Percentiles rank a stretch among this genome's conserved stretches.
Evolutionary conservation across 2,113 vertebrate genomes (phyloP).

Genomic region (Ameiurus melas): DNA sequence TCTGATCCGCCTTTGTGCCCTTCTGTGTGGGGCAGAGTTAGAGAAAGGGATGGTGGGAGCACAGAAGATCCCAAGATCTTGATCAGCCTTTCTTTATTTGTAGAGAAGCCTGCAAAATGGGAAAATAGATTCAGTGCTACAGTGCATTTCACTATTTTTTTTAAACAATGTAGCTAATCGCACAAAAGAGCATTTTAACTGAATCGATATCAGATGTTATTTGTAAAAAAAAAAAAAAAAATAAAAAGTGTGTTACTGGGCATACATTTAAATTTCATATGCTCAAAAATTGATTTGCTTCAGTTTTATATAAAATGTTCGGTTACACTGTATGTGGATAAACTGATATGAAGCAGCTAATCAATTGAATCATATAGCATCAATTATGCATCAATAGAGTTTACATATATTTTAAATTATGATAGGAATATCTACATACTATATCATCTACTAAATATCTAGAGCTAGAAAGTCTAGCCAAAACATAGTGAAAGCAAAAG

Average conservation of each 20-base stretch:
- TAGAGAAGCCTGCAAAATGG: background rate
- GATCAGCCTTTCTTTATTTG: background rate
- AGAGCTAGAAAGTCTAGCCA: background rate
- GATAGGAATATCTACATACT: background rate
- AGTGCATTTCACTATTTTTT: background rate
- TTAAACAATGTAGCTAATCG: background rate
- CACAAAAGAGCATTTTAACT: background rate
- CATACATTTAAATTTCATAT: background rate
- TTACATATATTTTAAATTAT: background rate
- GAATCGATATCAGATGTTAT: background rate
- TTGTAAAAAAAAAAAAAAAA: background rate
- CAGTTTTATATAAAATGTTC: background rate
- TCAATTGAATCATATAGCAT: background rate
- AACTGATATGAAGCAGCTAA: background rate
- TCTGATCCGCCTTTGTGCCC: constrained; percentile 30
- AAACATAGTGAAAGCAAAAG: background rate
- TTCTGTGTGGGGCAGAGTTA: background rate
- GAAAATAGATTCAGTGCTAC: background rate
- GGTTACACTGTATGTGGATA: background rate
- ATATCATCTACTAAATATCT: background rate
- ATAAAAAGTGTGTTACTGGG: background rate
- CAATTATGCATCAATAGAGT: background rate
- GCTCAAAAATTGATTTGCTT: background rate
- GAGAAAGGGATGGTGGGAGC: background rate
- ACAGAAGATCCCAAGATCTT: background rate